phyloP scores from a whole-genome alignment of 2,797 vertebrate genomes.

The Helarctos malayanus region DNA sequence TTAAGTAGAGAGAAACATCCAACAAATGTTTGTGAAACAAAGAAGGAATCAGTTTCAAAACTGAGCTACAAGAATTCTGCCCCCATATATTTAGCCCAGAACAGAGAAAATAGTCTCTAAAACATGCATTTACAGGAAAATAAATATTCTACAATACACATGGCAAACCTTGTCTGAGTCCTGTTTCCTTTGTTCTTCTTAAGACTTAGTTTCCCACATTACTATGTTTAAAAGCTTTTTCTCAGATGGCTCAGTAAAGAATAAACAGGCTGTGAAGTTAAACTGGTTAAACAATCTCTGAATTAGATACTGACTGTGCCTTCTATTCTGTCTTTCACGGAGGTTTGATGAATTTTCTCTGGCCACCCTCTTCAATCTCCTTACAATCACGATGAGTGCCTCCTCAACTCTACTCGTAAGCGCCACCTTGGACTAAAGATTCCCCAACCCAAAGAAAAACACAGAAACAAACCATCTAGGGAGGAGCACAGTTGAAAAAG shows the following conservation, averaged over 20 bases:
- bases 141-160: neutral
- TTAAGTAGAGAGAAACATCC: conserved; percentile 13
- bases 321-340: conserved; percentile 59
- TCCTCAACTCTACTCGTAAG: conserved; percentile 69
- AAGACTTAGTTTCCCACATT: conserved; percentile 63
- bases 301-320: conserved; percentile 65
- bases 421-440: conserved; percentile 62
- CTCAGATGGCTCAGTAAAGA: conserved; percentile 54
- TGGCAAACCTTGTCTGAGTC: neutral
- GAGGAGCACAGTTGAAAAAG: conserved; percentile 74
- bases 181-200: conserved; percentile 63
- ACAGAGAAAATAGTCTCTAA: neutral
- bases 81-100: neutral
- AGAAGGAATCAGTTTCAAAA: conserved; percentile 57
- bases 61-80: conserved; percentile 16
- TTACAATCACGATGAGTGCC: conserved; percentile 28
- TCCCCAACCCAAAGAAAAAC: neutral
- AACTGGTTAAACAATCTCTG: conserved; percentile 70
- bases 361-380: conserved; percentile 65
- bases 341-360: conserved; percentile 74
- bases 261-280: conserved; percentile 68
- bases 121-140: neutral
- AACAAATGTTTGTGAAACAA: conserved; percentile 47
- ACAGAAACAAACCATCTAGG: conserved; percentile 73
- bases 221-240: conserved; percentile 51